Conservation (phyloP, 2,113 vertebrate genomes). For the Herpailurus yagouaroundi region DNA sequence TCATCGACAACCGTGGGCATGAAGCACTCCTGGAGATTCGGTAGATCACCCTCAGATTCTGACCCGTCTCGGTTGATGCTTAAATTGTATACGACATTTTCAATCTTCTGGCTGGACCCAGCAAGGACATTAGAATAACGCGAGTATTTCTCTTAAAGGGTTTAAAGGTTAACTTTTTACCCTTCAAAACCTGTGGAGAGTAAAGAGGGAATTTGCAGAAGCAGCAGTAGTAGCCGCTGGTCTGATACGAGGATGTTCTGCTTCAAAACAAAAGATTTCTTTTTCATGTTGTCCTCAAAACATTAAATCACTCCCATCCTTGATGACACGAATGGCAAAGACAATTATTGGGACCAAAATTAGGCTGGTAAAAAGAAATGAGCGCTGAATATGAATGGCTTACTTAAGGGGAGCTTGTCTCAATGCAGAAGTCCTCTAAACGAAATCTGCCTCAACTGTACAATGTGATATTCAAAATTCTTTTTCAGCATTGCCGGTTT, state of each 20-base stretch:
- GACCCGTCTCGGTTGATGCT: neutral
- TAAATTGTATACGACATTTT: neutral
- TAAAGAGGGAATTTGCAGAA: neutral
- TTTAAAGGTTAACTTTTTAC: constrained; percentile 9
- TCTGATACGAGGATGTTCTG: neutral
- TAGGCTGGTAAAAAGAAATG: constrained; percentile 36
- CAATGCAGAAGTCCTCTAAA: constrained; percentile 53
- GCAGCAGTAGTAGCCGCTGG: neutral
- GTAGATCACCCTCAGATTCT: neutral
- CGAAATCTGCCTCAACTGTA: neutral
- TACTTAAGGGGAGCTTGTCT: constrained; percentile 53
- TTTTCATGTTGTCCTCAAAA: constrained; percentile 39
- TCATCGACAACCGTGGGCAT: neutral
- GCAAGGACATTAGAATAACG: neutral
- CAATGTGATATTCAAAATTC: constrained; percentile 19
- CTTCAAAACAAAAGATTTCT: constrained; percentile 35
- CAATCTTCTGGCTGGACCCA: neutral
- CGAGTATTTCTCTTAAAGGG: neutral
- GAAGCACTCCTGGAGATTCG: neutral
- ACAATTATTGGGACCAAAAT: constrained; percentile 54
- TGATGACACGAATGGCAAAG: constrained; percentile 57
- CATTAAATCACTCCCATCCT: constrained; percentile 26
- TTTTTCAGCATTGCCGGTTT: neutral
- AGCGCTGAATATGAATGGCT: constrained; percentile 34
- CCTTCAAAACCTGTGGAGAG: neutral